phyloP scores from a whole-genome alignment of 1,140 invertebrate genomes.

The Solenopsis invicta region DNA sequence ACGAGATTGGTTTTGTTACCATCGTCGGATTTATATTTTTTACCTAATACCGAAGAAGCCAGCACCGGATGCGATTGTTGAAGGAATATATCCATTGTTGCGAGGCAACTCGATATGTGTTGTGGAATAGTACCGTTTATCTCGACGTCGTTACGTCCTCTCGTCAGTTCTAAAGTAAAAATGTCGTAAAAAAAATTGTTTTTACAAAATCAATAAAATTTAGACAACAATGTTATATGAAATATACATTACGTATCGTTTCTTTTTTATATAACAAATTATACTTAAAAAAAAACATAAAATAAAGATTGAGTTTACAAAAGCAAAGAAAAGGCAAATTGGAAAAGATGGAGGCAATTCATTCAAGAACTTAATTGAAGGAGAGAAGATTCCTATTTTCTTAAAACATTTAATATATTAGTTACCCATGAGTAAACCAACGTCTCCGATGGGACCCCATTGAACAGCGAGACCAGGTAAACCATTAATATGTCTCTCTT shows the following conservation, averaged over 20 bases:
- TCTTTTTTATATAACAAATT: no score
- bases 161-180: conserved; percentile 91
- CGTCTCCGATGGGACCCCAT: conserved; percentile 99
- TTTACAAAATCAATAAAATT: no score
- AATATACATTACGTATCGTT: not conserved
- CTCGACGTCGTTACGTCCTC: conserved; percentile 95
- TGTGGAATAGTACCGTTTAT: conserved; percentile 97
- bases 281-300: no score
- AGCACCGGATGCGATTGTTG: conserved; percentile 95
- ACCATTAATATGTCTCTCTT: conserved; percentile 92
- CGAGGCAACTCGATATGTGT: no score
- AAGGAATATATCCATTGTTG: conserved; percentile 95
- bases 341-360: not conserved
- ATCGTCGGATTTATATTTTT: conserved; percentile 91
- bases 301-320: not conserved
- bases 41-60: conserved; percentile 93
- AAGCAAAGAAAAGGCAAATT: not conserved
- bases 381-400: not conserved
- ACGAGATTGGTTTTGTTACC: conserved; percentile 90
- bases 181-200: not conserved
- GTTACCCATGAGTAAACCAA: conserved; percentile 93
- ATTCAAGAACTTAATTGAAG: not conserved
- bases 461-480: no score
- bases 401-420: not conserved
- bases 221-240: not conserved